A percentile compares a stretch with the other conserved stretches of the same genome.
Evolutionary conservation across 2,888 invertebrate genomes (phyloP).

Genomic region (Mamestra brassicae): DNA sequence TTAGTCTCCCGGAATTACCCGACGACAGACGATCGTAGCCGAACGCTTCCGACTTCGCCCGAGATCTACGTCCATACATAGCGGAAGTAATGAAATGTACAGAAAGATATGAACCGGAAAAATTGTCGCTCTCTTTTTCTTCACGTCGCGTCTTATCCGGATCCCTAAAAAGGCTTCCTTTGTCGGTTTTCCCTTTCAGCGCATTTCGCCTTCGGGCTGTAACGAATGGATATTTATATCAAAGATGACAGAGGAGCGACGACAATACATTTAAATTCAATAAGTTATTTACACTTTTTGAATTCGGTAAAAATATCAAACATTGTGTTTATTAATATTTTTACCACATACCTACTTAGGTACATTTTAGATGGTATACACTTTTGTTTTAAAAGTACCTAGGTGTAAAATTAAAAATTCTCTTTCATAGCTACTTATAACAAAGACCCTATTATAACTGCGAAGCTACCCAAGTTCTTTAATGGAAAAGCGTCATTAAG

Average conservation of each 20-base stretch:
- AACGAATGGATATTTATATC: constrained; percentile 79
- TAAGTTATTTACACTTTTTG: constrained; percentile 55
- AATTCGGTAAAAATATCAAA: constrained; percentile 9
- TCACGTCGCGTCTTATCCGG: constrained; percentile 83
- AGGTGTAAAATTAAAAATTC: constrained; percentile 56
- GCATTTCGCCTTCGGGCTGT: constrained; percentile 73
- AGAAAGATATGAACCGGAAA: constrained; percentile 90
- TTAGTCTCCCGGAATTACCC: constrained; percentile 81
- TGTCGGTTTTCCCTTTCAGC: constrained; percentile 83
- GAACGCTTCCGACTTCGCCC: constrained; percentile 77
- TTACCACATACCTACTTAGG: background rate
- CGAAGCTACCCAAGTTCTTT: constrained; percentile 71
- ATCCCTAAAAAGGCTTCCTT: constrained; percentile 81
- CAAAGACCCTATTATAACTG: constrained; percentile 66
- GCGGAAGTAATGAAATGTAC: constrained; percentile 91
- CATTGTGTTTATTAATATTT: background rate
- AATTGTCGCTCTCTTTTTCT: constrained; percentile 89
- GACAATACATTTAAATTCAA: constrained; percentile 62
- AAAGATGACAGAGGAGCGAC: constrained; percentile 66
- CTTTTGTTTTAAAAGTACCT: constrained; percentile 17
- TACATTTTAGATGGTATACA: background rate
- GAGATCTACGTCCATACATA: constrained; percentile 83
- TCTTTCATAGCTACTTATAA: constrained; percentile 57
- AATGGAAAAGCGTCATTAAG: constrained; percentile 83
- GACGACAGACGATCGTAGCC: constrained; percentile 76